Conservation (phyloP, 2,113 vertebrate genomes). For the Myanophis thanlyinensis region DNA sequence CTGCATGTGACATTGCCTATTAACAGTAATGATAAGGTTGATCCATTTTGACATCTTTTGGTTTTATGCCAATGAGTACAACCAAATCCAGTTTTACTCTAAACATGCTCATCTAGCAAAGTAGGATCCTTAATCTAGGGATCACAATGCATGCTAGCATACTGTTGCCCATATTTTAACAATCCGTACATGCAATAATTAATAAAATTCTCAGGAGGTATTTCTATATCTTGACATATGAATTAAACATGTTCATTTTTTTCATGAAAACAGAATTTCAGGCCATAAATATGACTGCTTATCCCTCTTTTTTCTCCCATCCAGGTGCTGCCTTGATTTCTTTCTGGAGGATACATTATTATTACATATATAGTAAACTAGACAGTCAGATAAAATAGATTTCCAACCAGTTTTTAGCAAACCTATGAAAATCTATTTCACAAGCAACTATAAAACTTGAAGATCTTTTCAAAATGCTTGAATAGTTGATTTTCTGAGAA, state of each 20-base stretch:
- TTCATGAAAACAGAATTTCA: neutral
- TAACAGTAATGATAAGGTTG: neutral
- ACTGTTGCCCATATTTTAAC: neutral
- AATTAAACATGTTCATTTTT: neutral
- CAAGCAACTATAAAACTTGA: neutral
- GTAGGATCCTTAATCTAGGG: neutral
- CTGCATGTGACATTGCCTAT: neutral
- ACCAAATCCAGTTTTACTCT: neutral
- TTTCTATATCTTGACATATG: neutral
- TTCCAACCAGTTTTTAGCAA: neutral
- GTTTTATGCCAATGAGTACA: neutral
- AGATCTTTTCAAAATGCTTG: conserved; percentile 21
- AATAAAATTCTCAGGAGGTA: neutral
- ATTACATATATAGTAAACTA: neutral
- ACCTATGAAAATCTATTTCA: conserved; percentile 15
- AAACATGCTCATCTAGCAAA: neutral
- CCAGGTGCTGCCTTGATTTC: neutral
- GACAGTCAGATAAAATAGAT: conserved; percentile 7
- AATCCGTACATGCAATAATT: neutral
- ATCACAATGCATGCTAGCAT: neutral
- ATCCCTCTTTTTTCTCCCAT: neutral
- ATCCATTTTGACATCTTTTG: neutral
- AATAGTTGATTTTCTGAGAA: neutral
- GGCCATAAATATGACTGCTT: neutral
- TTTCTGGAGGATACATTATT: conserved; percentile 6